Conservation (phyloP, 2,888 invertebrate genomes). For the Argyresthia goedartella region DNA sequence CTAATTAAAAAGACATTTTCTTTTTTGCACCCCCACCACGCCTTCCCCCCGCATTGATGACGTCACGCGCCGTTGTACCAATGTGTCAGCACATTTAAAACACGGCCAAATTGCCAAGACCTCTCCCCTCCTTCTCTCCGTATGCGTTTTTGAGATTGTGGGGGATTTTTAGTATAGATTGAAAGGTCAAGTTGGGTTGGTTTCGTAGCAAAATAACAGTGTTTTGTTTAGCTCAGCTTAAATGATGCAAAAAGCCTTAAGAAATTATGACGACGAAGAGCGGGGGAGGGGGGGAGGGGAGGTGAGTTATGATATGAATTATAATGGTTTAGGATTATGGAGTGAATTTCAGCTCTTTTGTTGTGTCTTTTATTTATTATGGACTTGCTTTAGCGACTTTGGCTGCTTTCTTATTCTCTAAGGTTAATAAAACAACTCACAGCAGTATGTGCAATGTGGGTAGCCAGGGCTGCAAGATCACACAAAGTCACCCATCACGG, state of each 20-base stretch:
- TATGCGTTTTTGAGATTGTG: conserved; percentile 6
- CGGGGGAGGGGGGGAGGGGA: neutral
- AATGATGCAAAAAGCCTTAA: conserved; percentile 26
- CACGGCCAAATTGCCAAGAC: conserved; percentile 16
- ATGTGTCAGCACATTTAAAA: conserved; percentile 22
- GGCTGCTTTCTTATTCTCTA: too few relatives aligned
- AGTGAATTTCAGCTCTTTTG: too few relatives aligned
- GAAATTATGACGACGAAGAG: conserved; percentile 5
- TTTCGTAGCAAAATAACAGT: conserved; percentile 11
- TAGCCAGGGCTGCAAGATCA: too few relatives aligned
- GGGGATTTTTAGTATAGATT: conserved; percentile 10
- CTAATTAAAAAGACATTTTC: neutral
- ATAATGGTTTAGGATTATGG: neutral
- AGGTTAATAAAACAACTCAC: too few relatives aligned
- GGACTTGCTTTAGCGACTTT: too few relatives aligned
- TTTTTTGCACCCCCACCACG: conserved; percentile 1
- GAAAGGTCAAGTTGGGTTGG: conserved; percentile 24
- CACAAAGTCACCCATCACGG: too few relatives aligned
- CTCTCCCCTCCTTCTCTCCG: conserved; percentile 7
- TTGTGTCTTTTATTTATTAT: too few relatives aligned
- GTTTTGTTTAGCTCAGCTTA: conserved; percentile 36
- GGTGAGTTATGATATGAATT: conserved; percentile 1
- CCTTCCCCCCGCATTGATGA: conserved; percentile 13
- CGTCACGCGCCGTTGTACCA: conserved; percentile 18
- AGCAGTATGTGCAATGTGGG: too few relatives aligned